These are phyloP conservation scores for Rhyacophila brunnea DNA, from an alignment of 1,140 invertebrate species.

Conservation along the genomic window DNA sequence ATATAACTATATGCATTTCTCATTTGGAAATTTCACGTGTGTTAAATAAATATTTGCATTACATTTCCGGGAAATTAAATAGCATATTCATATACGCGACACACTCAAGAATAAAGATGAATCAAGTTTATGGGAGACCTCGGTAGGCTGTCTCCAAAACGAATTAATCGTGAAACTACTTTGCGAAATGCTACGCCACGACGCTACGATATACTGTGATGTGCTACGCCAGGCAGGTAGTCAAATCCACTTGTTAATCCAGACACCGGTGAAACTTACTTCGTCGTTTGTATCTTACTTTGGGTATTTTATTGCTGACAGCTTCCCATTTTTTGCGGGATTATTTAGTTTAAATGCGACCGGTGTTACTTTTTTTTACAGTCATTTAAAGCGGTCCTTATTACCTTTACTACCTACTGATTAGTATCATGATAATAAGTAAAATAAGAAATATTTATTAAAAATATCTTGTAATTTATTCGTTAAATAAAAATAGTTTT, in stretches of 20 bases:
- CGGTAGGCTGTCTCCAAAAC: slow-evolving; percentile 9
- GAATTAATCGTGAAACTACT: slow-evolving; percentile 29
- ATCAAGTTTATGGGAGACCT: neutral
- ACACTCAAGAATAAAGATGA: neutral
- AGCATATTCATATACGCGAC: no score
- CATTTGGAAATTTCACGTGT: no score
- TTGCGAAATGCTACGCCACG: slow-evolving; percentile 10
- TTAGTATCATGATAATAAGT: no score
- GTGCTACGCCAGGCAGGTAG: slow-evolving; percentile 1
- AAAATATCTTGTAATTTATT: no score
- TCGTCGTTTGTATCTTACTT: slow-evolving; percentile 10
- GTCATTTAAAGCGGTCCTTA: neutral
- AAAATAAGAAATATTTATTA: no score
- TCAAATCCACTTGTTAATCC: slow-evolving; percentile 31
- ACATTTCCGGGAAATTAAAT: no score
- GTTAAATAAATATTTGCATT: no score
- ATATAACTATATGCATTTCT: no score
- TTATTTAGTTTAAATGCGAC: neutral
- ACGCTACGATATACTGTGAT: no score
- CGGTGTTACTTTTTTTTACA: neutral
- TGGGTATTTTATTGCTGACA: no score
- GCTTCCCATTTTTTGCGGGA: neutral
- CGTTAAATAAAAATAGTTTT: no score
- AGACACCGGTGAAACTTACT: slow-evolving; percentile 9
- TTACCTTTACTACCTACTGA: no score